These are phyloP conservation scores for Natrix natrix DNA, from an alignment of 2,797 vertebrate genomes.

Conservation along the genomic window DNA sequence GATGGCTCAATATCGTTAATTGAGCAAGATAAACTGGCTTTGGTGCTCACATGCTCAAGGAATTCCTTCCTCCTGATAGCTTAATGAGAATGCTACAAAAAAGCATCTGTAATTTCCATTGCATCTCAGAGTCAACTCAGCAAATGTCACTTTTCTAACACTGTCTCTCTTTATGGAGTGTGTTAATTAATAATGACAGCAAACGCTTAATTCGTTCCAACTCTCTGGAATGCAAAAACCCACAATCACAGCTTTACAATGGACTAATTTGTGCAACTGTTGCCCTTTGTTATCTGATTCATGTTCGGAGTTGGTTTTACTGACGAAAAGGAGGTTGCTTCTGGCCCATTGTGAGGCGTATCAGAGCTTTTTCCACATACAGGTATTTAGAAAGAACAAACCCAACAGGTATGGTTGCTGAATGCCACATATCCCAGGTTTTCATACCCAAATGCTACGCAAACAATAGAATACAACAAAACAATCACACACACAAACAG, in stretches of 20 bases:
- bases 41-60: constrained; percentile 48
- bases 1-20: constrained; percentile 64
- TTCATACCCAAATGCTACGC: not conserved
- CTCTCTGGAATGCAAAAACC: constrained; percentile 67
- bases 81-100: constrained; percentile 72
- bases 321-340: constrained; percentile 64
- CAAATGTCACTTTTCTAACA: constrained; percentile 70
- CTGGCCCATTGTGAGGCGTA: constrained; percentile 29
- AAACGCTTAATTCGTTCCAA: constrained; percentile 66
- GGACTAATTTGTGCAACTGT: constrained; percentile 64
- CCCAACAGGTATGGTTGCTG: not conserved
- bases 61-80: constrained; percentile 57
- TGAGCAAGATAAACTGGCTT: constrained; percentile 60
- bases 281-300: constrained; percentile 49
- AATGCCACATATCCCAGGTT: not conserved
- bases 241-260: constrained; percentile 69
- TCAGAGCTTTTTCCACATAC: not conserved
- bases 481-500: not conserved
- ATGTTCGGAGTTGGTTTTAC: constrained; percentile 64
- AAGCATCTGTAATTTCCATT: constrained; percentile 67
- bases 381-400: not conserved
- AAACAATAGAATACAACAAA: not conserved
- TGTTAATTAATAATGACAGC: constrained; percentile 68
- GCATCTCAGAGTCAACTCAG: constrained; percentile 65
- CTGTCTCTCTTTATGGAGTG: constrained; percentile 66